Conservation (phyloP, 2,113 vertebrate genomes). For the Melanerpes aurifrons region DNA sequence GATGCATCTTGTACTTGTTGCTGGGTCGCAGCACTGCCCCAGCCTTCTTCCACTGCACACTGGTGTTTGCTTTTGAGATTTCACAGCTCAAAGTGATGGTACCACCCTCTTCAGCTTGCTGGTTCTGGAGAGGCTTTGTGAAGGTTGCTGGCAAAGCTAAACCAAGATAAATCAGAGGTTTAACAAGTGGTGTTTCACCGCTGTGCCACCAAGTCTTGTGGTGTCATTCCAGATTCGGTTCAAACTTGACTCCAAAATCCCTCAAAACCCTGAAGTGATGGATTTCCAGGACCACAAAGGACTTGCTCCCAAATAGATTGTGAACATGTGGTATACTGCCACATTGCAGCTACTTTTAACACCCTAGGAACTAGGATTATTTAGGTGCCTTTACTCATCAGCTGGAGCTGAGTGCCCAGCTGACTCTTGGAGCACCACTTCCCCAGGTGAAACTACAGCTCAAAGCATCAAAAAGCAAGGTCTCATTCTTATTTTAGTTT, state of each 20-base stretch:
- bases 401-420: not conserved
- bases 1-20: slow-evolving; percentile 75
- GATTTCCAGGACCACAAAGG: not conserved
- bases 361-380: accelerated
- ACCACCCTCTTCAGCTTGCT: slow-evolving; percentile 83
- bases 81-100: slow-evolving; percentile 80
- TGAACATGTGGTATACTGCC: too few relatives aligned
- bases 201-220: not conserved
- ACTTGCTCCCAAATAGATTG: not conserved
- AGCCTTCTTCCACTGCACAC: slow-evolving; percentile 85
- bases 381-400: not conserved
- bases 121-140: slow-evolving; percentile 73
- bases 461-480: not conserved
- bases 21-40: slow-evolving; percentile 63
- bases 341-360: not conserved
- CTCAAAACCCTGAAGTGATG: not conserved
- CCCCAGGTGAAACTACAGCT: not conserved
- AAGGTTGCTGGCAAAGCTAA: slow-evolving; percentile 70
- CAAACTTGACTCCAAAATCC: not conserved
- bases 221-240: not conserved
- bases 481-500: not conserved
- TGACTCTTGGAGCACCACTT: not conserved
- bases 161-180: not conserved
- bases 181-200: accelerated
- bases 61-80: not conserved